phyloP scores from a whole-genome alignment of 1,140 invertebrate species.

The Mya arenaria region DNA sequence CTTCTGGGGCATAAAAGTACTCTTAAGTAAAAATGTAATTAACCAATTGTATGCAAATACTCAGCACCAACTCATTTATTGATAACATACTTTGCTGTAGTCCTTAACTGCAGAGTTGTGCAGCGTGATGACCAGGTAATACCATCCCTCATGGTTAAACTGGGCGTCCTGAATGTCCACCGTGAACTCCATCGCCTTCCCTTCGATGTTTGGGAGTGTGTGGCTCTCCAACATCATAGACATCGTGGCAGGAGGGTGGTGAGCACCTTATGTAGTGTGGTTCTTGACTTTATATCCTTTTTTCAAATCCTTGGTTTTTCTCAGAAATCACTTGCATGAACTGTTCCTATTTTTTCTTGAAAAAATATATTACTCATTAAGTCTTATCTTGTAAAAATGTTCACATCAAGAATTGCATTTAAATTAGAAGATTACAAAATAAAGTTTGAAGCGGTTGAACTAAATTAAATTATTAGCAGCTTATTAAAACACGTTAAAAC shows the following conservation, averaged over 20 bases:
- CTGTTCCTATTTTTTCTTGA: not conserved
- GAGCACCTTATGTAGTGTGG: not conserved
- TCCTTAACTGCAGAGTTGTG: constrained; percentile 41
- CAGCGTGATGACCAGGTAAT: constrained; percentile 38
- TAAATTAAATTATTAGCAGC: too few species aligned
- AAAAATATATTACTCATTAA: too few species aligned
- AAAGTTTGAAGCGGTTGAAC: too few species aligned
- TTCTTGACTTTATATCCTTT: not conserved
- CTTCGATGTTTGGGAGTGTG: constrained; percentile 46
- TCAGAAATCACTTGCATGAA: not conserved
- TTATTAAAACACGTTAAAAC: too few species aligned
- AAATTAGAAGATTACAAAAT: too few species aligned
- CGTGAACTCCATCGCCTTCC: constrained; percentile 35
- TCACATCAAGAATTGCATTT: too few species aligned
- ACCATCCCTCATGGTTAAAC: constrained; percentile 53
- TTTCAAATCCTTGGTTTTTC: not conserved
- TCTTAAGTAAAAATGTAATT: too few species aligned
- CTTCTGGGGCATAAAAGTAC: too few species aligned
- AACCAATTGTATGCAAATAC: too few species aligned
- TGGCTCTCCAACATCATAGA: constrained; percentile 52
- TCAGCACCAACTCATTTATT: too few species aligned
- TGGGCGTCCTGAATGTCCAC: constrained; percentile 46
- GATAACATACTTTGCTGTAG: constrained; percentile 43
- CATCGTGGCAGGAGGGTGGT: constrained; percentile 1
- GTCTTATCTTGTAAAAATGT: too few species aligned